phyloP scores from a whole-genome alignment of 2,113 vertebrate species.

The Tricholaema leucomelas region DNA sequence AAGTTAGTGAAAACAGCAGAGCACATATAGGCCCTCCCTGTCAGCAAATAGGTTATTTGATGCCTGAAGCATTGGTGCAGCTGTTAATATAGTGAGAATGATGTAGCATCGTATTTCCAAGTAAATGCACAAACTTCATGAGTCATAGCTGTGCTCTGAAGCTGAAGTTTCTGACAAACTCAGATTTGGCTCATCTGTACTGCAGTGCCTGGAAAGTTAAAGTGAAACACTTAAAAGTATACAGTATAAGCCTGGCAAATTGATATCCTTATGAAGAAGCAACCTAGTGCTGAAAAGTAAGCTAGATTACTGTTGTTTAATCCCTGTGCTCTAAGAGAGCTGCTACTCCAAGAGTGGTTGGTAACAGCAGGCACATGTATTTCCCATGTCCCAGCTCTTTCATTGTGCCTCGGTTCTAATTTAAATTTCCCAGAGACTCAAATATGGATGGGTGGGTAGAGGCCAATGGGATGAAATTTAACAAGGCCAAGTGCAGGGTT shows the following conservation, averaged over 20 bases:
- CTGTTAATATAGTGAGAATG: neutral
- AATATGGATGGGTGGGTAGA: no score
- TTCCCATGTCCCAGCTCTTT: neutral
- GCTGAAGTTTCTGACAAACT: neutral
- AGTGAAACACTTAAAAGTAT: neutral
- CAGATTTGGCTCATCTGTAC: neutral
- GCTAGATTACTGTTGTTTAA: neutral
- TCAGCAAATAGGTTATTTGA: slow-evolving; percentile 3
- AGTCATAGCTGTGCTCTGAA: slow-evolving; percentile 14
- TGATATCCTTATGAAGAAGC: neutral
- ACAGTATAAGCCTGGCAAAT: neutral
- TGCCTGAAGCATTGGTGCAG: neutral
- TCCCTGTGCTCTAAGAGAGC: neutral
- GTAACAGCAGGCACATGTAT: neutral
- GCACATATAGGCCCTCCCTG: neutral
- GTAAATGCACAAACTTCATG: neutral
- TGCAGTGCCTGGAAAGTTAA: neutral
- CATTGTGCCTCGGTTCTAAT: no score
- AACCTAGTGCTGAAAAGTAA: neutral
- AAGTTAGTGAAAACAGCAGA: neutral
- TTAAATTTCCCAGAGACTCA: no score
- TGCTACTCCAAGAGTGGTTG: neutral
- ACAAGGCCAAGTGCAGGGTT: no score
- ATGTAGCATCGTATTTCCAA: neutral
- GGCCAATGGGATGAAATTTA: no score